These are phyloP conservation scores for Anoplius nigerrimus DNA, from an alignment of 2,888 invertebrate species.

Conservation along the genomic window DNA sequence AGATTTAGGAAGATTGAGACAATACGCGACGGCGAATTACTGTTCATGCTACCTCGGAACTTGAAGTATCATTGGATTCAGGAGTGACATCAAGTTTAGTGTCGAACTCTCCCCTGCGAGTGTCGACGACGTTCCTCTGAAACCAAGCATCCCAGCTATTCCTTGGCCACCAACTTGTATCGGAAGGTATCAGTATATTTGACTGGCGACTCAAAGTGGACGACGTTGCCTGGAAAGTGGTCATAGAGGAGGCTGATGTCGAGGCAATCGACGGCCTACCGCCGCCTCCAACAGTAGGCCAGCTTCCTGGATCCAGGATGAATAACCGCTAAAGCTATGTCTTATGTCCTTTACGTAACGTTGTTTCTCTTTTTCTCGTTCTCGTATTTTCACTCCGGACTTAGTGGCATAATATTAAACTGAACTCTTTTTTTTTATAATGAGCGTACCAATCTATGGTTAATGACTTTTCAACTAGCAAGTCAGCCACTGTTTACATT, in stretches of 20 bases:
- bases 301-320: conserved; percentile 49
- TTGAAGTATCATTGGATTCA: conserved; percentile 62
- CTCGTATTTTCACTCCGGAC: background rate
- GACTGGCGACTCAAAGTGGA: conserved; percentile 27
- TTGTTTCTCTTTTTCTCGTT: background rate
- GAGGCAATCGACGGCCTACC: conserved; percentile 33
- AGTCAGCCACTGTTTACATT: too few species aligned
- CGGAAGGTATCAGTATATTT: conserved; percentile 42
- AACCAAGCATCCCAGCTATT: conserved; percentile 64
- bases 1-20: conserved; percentile 8
- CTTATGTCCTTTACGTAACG: background rate
- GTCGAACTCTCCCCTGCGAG: conserved; percentile 10
- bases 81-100: conserved; percentile 66
- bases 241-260: conserved; percentile 51
- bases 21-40: conserved; percentile 15
- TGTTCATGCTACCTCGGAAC: conserved; percentile 62
- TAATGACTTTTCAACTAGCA: too few species aligned
- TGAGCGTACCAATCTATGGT: too few species aligned
- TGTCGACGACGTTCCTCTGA: conserved; percentile 44
- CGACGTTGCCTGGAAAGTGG: conserved; percentile 36
- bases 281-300: conserved; percentile 38
- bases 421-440: too few species aligned
- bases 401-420: too few species aligned
- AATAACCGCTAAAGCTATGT: background rate
- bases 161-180: conserved; percentile 53